Base-by-base conservation (phyloP, 1,140 invertebrate genomes). In the Drosophila cardini region DNA sequence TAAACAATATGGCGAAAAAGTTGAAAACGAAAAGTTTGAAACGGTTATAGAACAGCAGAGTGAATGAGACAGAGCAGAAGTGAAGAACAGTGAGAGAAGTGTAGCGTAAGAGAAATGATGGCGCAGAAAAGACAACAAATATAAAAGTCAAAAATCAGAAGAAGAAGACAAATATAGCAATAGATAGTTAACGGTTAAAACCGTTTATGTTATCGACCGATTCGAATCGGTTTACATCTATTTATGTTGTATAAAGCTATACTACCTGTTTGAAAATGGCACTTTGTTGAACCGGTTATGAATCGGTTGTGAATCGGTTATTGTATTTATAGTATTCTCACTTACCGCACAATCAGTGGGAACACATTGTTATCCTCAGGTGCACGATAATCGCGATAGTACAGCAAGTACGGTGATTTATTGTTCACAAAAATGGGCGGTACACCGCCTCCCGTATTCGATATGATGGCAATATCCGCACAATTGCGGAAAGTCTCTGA, bases 401-500 rank as follows among this genome's bases (percentile, higher is more conserved):
- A 97, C 0, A 97, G 92, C 21, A 96, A 90, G 92, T 95, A 96
- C 5, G 96, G 96, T 80, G 96, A 96, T 13, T 93, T 92, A 60
- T 94, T 91, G 18, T 93, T 93, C 2, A 94, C 93, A 65, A 96
- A 96, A 61, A 94, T 91, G 8, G 95, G 95, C 15, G 94, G 94
- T 1, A 95, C 93, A 4, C 95, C 96, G 9, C 95, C 96, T 4
- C 95, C 95, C 1, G 95, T 96, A 76, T 94, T 96, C 2, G 96
- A 96, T 1, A 96, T 93, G 50, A 98, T 96, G 34, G 94, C 94
- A 42, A 98, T 94, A 86, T 98, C 97, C 0, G 97, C 97, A 86
- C 97, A 98, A 84, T 97, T 98, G 45, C 96, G 93, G 90, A 98
- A 98, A 0, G 96, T 97, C 92, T 98, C 97, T 45, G 42, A 6